These are phyloP conservation scores for Enteromius treurensis DNA, from an alignment of 2,797 vertebrate genomes.

Conservation along the genomic window DNA sequence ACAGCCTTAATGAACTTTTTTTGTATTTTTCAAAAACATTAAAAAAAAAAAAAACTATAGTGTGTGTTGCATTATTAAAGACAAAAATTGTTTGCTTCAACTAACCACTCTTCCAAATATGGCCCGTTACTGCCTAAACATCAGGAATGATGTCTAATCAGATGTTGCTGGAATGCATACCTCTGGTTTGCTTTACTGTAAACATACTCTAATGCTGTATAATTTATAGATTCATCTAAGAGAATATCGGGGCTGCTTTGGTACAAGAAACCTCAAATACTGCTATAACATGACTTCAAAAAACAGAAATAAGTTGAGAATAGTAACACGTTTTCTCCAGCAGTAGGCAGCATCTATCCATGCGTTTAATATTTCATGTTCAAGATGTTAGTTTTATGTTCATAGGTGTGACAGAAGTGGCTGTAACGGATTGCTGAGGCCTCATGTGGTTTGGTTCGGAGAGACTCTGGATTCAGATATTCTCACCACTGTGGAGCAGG, in stretches of 20 bases:
- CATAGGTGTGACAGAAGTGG: conserved; percentile 84
- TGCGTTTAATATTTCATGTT: background rate
- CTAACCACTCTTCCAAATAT: background rate
- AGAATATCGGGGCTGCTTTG: background rate
- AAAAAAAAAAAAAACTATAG: background rate
- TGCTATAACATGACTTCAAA: background rate
- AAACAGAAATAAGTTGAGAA: background rate
- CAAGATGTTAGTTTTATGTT: conserved; percentile 32
- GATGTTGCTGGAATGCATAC: conserved; percentile 11
- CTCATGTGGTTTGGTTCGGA: conserved; percentile 96
- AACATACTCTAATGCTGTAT: conserved; percentile 4
- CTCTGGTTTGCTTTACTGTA: conserved; percentile 13
- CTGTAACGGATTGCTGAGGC: conserved; percentile 88
- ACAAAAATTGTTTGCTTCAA: background rate
- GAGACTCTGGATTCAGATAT: conserved; percentile 87
- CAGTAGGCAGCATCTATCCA: conserved; percentile 48
- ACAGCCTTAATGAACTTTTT: background rate
- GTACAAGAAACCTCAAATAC: background rate
- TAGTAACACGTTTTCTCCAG: conserved; percentile 32
- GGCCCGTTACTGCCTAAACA: too few relatives aligned
- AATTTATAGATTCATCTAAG: too few relatives aligned
- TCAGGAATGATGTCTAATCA: background rate
- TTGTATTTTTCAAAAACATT: background rate
- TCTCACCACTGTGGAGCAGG: conserved; percentile 82
- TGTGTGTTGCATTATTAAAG: background rate